A percentile compares a stretch with the other conserved stretches of the same genome.
Conservation (phyloP, 2,797 vertebrate genomes). For the Argya squamiceps region DNA sequence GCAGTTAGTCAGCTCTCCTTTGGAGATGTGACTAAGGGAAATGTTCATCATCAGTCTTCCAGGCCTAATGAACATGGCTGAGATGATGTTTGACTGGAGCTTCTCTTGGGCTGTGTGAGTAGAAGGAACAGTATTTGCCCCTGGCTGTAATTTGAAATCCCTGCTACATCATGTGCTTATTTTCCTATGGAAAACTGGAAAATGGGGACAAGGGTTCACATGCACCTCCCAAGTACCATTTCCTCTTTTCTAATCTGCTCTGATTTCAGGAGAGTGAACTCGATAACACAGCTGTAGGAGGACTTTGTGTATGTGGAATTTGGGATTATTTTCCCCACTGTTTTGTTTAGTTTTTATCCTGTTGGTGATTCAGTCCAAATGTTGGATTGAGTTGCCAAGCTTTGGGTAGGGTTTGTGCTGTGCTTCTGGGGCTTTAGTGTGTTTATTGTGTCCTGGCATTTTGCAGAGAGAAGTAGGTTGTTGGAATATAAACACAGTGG, state of each 20-base stretch:
- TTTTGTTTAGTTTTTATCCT: background rate
- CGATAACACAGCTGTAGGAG: background rate
- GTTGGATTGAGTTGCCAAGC: background rate
- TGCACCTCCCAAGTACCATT: background rate
- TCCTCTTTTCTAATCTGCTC: background rate
- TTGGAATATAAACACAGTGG: background rate
- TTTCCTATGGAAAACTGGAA: background rate
- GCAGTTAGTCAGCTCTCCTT: background rate
- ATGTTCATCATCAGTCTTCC: background rate
- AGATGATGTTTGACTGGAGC: background rate
- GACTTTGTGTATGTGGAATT: background rate
- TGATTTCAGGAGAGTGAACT: background rate
- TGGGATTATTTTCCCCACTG: background rate
- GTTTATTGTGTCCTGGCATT: background rate
- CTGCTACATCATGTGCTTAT: background rate
- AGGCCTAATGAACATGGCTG: background rate
- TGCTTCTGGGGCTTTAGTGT: background rate
- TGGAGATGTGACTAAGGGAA: constrained; percentile 4
- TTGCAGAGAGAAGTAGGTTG: background rate
- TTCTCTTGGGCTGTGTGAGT: background rate
- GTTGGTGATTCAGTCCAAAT: background rate
- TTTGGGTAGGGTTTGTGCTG: background rate
- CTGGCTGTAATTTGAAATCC: background rate
- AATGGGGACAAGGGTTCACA: background rate
- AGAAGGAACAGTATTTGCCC: background rate